Evolutionary conservation across 2,888 invertebrate genomes (phyloP).

Genomic region (Himalopsyche japonica): DNA sequence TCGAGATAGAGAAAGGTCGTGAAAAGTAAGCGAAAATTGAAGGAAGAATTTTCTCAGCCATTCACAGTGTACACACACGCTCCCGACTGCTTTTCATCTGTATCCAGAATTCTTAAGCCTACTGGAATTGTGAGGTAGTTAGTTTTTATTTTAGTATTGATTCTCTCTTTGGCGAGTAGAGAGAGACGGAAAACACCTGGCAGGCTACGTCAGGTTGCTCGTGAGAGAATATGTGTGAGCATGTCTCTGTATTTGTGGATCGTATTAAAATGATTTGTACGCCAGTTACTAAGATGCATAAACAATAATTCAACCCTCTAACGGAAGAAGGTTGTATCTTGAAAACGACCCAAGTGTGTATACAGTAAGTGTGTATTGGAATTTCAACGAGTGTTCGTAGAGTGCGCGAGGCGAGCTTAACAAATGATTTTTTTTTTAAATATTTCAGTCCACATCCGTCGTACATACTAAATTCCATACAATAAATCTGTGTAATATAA

Average conservation of each 20-base stretch:
- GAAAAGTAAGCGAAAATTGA: neutral
- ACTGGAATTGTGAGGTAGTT: slow-evolving; percentile 10
- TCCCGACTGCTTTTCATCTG: neutral
- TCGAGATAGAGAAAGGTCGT: neutral
- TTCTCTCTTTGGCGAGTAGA: neutral
- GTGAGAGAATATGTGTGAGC: neutral
- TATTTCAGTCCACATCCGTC: too few relatives aligned
- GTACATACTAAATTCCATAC: too few relatives aligned
- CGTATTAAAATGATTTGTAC: neutral
- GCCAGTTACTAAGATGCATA: neutral
- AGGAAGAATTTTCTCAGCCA: neutral
- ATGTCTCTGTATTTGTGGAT: neutral
- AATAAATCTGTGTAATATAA: too few relatives aligned
- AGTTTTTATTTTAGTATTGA: slow-evolving; percentile 26
- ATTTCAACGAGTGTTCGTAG: too few relatives aligned
- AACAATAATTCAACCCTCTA: neutral
- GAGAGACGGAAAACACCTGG: neutral
- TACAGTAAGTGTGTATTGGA: too few relatives aligned
- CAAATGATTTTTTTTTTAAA: too few relatives aligned
- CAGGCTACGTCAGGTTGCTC: neutral
- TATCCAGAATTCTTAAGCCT: slow-evolving; percentile 5
- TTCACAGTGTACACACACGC: neutral
- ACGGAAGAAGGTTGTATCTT: too few relatives aligned
- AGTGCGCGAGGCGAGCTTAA: too few relatives aligned
- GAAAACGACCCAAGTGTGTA: too few relatives aligned